Evolutionary conservation across 2,113 vertebrate species (phyloP), one percentile per base, ranked within the genome.

Genomic region (Chaetodon trifascialis): DNA sequence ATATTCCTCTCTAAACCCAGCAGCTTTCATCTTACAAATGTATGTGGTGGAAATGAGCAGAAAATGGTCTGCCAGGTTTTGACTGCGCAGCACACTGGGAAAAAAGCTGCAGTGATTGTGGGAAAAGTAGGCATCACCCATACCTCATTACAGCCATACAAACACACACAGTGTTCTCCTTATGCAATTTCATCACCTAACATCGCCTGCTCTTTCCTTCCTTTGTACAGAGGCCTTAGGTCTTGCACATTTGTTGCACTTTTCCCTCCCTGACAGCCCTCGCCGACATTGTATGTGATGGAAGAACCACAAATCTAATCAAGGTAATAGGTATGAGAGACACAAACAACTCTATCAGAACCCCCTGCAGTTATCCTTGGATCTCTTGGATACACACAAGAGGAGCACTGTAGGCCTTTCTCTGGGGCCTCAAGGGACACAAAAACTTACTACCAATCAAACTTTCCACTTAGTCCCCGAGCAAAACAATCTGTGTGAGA

Each of bases 401-500:
- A 47, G 10, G 14, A 83, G 25, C 15, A 19, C 86, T n/a, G 40
- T 5, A 74, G 81, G 91, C 81, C 55, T 80, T 86, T 79, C 71
- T n/a, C 38, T 14, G 5, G 64, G 40, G 66, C 82, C 79, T 73
- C 52, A 1, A 70, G 85, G 85, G 86, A 89, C 56, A 58, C 46
- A 60, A 79, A 88, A 94, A 89, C 83, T 47, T 84, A 81, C 78
- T 69, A 89, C 81, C 82, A 87, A 92, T 87, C 83, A 89, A 91
- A 92, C 73, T 86, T 87, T 87, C 82, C 87, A 91, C 90, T 80
- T 56, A 86, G 88, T 90, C 89, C 91, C 86, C 16, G 30, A 92
- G 83, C 89, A 91, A 93, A 93, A 92, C 92, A 92, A 91, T 89
- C 80, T 86, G 67, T 51, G 79, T 79, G 79, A 84, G 77, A 66